Conservation (phyloP, 2,888 invertebrate species). For the Perdita meconis region DNA sequence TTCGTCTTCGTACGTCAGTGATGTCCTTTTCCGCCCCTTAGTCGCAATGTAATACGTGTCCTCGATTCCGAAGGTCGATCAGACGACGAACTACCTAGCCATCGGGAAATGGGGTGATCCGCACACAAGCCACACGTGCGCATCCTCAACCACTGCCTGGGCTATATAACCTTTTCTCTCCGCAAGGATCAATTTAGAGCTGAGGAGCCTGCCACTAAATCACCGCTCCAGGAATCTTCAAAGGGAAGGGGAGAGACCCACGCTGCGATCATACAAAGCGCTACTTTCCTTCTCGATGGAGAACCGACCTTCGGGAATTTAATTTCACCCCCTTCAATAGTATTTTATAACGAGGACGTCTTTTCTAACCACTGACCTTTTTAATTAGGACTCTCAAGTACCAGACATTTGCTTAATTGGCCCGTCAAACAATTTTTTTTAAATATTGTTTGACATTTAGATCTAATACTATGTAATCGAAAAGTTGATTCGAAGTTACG, state of each 20-base stretch:
- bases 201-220: conserved; percentile 35
- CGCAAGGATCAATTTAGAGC: conserved; percentile 35
- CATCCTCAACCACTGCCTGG: conserved; percentile 50
- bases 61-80: conserved; percentile 71
- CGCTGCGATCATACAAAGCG: neutral
- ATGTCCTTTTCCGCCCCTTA: conserved; percentile 67
- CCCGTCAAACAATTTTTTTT: too few relatives aligned
- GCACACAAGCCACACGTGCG: conserved; percentile 36
- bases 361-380: too few relatives aligned
- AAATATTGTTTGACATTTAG: too few relatives aligned
- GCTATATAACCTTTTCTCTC: conserved; percentile 13
- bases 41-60: conserved; percentile 65
- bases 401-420: too few relatives aligned
- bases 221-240: conserved; percentile 22
- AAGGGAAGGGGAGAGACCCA: conserved; percentile 25
- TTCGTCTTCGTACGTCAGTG: conserved; percentile 51
- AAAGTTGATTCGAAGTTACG: too few relatives aligned
- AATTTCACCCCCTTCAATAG: neutral
- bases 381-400: too few relatives aligned
- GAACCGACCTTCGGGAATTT: neutral
- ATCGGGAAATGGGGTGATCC: conserved; percentile 63
- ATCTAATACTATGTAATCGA: too few relatives aligned
- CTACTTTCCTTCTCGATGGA: neutral
- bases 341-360: too few relatives aligned
- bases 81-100: conserved; percentile 58